Conservation (phyloP, 2,888 invertebrate genomes). For the Mimachlamys varia region DNA sequence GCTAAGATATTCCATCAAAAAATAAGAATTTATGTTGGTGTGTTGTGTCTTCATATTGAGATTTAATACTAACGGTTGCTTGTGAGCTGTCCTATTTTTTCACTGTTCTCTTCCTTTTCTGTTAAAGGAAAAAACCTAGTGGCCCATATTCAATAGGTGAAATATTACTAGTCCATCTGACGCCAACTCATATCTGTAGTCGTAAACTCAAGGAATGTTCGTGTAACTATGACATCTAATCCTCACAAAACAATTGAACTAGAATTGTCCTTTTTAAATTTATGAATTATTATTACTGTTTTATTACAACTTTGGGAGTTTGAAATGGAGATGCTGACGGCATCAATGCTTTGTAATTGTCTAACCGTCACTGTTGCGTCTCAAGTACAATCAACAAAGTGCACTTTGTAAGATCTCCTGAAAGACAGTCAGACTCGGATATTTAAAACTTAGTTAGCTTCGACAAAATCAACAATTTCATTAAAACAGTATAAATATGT, state of each 20-base stretch:
- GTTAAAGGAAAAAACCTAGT: background rate
- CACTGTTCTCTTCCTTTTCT: background rate
- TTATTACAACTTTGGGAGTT: conserved; percentile 27
- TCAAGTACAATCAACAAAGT: background rate
- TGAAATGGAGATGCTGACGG: conserved; percentile 6
- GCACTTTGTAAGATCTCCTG: background rate
- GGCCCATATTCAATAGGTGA: background rate
- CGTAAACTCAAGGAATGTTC: background rate
- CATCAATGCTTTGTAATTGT: background rate
- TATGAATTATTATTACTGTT: background rate
- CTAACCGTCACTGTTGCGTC: background rate
- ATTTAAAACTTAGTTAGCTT: background rate
- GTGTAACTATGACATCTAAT: conserved; percentile 4
- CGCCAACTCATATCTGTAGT: background rate
- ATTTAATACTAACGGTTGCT: too few relatives aligned
- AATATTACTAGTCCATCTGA: background rate
- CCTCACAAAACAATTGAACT: conserved; percentile 12
- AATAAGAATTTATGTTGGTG: too few relatives aligned
- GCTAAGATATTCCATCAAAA: too few relatives aligned
- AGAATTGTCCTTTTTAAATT: background rate
- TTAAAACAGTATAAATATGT: background rate
- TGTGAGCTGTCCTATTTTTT: background rate
- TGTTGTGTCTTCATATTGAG: too few relatives aligned
- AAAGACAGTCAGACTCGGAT: background rate
- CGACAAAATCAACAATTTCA: background rate